These are phyloP conservation scores for Habroteleia sp. DNA, from an alignment of 2,888 invertebrate species.

Conservation along the genomic window DNA sequence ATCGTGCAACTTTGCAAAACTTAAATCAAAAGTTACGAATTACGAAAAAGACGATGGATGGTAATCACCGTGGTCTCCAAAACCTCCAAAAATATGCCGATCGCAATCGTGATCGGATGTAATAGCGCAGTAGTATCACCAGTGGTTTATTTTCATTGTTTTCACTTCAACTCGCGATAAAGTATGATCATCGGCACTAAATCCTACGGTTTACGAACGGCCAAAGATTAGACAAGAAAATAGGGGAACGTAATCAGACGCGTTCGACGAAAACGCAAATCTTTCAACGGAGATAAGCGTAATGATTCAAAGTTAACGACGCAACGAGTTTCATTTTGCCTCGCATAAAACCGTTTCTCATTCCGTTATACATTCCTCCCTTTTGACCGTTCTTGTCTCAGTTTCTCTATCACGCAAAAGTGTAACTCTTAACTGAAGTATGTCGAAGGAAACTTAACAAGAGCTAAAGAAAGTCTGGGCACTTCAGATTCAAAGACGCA, in stretches of 20 bases:
- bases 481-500: slow-evolving; percentile 73
- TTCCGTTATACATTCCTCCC: slow-evolving; percentile 39
- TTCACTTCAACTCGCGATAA: slow-evolving; percentile 20
- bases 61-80: too few species aligned
- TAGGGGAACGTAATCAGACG: slow-evolving; percentile 73
- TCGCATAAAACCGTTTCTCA: slow-evolving; percentile 70
- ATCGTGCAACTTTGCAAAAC: too few species aligned
- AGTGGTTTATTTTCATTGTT: slow-evolving; percentile 21
- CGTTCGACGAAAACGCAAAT: slow-evolving; percentile 69
- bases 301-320: slow-evolving; percentile 71
- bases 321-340: slow-evolving; percentile 72
- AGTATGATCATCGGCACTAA: slow-evolving; percentile 19
- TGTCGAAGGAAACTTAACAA: slow-evolving; percentile 62
- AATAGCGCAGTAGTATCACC: neutral
- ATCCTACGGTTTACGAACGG: slow-evolving; percentile 18
- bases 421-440: slow-evolving; percentile 64
- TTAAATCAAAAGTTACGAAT: too few species aligned
- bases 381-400: slow-evolving; percentile 45
- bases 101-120: neutral
- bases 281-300: slow-evolving; percentile 55
- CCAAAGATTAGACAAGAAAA: slow-evolving; percentile 41
- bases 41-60: too few species aligned
- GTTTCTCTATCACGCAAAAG: slow-evolving; percentile 46
- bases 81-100: neutral
- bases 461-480: slow-evolving; percentile 67